Evolutionary conservation across 2,888 invertebrate genomes (phyloP), one percentile per base, ranked within the genome.

Genomic region (Callyntrura sp.): DNA sequence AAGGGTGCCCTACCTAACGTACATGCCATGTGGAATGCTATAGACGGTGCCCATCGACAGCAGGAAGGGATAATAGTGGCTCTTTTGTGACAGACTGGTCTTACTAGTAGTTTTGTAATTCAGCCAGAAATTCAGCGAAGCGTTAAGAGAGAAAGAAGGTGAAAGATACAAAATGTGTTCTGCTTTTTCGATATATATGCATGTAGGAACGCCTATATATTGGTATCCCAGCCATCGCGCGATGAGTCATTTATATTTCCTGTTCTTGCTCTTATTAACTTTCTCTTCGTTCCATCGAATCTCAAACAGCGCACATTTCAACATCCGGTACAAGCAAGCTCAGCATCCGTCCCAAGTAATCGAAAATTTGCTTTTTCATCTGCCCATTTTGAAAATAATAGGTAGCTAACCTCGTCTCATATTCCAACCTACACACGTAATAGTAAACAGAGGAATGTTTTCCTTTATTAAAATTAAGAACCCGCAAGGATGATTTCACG

Each of bases 161-260:
- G 5, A 45, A 43, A 0, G 82, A 79, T 45, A 79, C 57, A 17
- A 43, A 20, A 14, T 23, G 62, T 12, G 23, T 11, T 20, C 8
- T 11, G 11, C 6, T 35, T 35, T 35, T 11, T 62, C 23, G 20
- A 60, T 60, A 12, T 17, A 62, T 1, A 25, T 20, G n/a, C 70
- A 76, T 5, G n/a, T 65, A 28, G n/a, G 35, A 12, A 65, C 11
- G 6, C 5, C 5, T 65, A 35, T 43, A 43, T 60, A 68, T 43
- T 68, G 68, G 51, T 79, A 35, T 57, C 9, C 28, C 70, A 57
- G 43, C n/a, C 25, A 28, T 68, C 45, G 35, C 43, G 43, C 73
- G 70, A 60, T 79, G 78, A 86, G 20, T 86, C 86, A 20, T 43
- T 88, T 90, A 78, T 88, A 65, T 84, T 83, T 78, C 84, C 78